These are phyloP conservation scores for Sitobion miscanthi DNA, from an alignment of 1,140 invertebrate species.

Conservation along the genomic window DNA sequence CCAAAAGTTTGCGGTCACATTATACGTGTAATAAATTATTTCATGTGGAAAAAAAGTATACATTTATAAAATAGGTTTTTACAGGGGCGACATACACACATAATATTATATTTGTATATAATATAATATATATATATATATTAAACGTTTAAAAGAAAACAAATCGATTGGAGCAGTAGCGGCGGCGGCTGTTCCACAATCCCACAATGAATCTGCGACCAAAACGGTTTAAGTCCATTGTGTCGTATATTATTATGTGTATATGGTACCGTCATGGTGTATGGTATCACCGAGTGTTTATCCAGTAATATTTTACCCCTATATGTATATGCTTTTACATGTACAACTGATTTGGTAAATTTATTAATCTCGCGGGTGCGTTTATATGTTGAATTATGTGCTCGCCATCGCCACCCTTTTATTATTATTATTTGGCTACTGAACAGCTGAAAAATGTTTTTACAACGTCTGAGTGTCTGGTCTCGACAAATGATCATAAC, in stretches of 20 bases:
- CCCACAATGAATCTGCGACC: not conserved
- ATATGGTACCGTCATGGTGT: not conserved
- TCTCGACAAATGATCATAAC: conserved; percentile 27
- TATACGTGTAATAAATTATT: not conserved
- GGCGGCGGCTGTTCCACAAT: conserved; percentile 1
- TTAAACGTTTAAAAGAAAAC: conserved; percentile 5
- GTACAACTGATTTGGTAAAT: conserved; percentile 22
- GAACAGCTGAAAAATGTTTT: conserved; percentile 50
- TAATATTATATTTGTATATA: not conserved
- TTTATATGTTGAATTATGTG: conserved; percentile 45
- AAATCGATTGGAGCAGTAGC: not conserved
- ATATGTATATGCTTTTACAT: not conserved
- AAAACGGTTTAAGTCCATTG: conserved; percentile 13
- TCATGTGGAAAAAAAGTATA: not conserved
- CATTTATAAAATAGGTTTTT: not conserved
- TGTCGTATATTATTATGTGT: not conserved
- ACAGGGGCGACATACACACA: not conserved
- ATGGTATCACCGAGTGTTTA: conserved; percentile 24
- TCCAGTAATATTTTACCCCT: conserved; percentile 26
- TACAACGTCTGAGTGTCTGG: conserved; percentile 28
- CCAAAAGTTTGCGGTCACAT: not conserved
- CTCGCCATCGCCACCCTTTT: conserved; percentile 30
- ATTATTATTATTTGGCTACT: conserved; percentile 41
- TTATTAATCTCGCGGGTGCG: conserved; percentile 41
- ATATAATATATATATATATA: not conserved